These are phyloP conservation scores for Agrotis exclamationis DNA, from an alignment of 2,888 invertebrate species.

Conservation along the genomic window DNA sequence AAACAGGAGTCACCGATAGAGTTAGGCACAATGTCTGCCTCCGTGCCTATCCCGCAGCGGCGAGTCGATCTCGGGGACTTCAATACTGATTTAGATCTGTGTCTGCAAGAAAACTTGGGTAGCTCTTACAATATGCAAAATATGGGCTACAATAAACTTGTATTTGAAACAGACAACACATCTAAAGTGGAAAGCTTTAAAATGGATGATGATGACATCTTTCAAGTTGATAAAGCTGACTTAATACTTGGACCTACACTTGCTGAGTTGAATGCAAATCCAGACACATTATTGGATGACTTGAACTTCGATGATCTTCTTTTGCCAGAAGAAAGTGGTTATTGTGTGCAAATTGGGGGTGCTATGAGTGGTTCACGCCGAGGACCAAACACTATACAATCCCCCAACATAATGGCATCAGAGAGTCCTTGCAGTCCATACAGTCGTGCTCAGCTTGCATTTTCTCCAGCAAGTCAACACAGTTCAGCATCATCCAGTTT, in stretches of 20 bases:
- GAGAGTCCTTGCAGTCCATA: conserved; percentile 91
- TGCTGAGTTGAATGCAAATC: conserved; percentile 96
- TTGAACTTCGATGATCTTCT: conserved; percentile 96
- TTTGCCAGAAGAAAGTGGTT: conserved; percentile 93
- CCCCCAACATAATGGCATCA: conserved; percentile 74
- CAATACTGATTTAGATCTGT: conserved; percentile 90
- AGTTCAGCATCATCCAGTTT: conserved; percentile 90
- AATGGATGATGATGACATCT: conserved; percentile 97
- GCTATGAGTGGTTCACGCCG: conserved; percentile 86
- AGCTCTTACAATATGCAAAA: conserved; percentile 83
- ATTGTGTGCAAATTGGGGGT: conserved; percentile 89
- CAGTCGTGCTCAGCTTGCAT: conserved; percentile 87
- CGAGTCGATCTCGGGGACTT: conserved; percentile 88
- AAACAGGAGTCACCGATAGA: conserved; percentile 92
- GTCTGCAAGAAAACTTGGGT: conserved; percentile 87
- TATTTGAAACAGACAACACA: conserved; percentile 83
- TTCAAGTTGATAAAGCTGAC: conserved; percentile 96
- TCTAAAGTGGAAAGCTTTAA: conserved; percentile 92
- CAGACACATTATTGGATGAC: conserved; percentile 95
- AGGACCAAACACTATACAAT: conserved; percentile 70
- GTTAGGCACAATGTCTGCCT: conserved; percentile 88
- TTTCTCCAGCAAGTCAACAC: conserved; percentile 93
- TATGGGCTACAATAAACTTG: conserved; percentile 83
- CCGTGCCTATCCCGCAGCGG: conserved; percentile 92
- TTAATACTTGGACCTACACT: conserved; percentile 96